These are phyloP conservation scores for Alloplasta piceator DNA, from an alignment of 2,888 invertebrate genomes.

Conservation along the genomic window DNA sequence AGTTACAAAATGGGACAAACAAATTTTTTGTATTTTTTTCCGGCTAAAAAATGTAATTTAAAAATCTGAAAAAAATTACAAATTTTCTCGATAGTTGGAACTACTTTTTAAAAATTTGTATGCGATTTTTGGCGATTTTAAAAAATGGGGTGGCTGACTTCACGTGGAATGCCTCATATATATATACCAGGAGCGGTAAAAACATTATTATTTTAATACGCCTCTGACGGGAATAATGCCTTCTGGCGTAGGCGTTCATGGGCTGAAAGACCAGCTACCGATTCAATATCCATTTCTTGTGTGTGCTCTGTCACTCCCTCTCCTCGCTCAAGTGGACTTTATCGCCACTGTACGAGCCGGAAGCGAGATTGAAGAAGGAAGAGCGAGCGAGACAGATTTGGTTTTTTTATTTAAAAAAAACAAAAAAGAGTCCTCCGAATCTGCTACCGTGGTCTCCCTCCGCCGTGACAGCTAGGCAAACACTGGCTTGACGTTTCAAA, in stretches of 20 bases:
- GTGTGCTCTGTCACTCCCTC: conserved; percentile 10
- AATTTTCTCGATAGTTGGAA: too few relatives aligned
- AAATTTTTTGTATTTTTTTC: too few relatives aligned
- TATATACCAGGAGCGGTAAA: conserved; percentile 64
- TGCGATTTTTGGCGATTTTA: too few relatives aligned
- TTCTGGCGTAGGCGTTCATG: conserved; percentile 65
- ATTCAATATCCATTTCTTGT: conserved; percentile 78
- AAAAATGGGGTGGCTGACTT: too few relatives aligned
- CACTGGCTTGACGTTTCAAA: conserved; percentile 79
- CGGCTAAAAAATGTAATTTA: too few relatives aligned
- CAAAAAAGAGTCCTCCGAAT: conserved; percentile 54
- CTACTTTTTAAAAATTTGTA: too few relatives aligned
- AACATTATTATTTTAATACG: conserved; percentile 74
- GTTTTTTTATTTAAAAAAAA: conserved; percentile 15
- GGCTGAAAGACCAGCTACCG: conserved; percentile 72
- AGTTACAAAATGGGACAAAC: too few relatives aligned
- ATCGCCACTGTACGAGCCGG: conserved; percentile 32
- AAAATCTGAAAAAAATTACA: too few relatives aligned
- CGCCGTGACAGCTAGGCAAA: conserved; percentile 81
- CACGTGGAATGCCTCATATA: not conserved
- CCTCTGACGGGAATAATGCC: conserved; percentile 65
- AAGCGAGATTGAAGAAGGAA: conserved; percentile 38
- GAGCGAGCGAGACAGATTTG: conserved; percentile 59
- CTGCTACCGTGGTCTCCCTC: conserved; percentile 67
- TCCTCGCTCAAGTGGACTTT: conserved; percentile 41